phyloP scores from a whole-genome alignment of 2,797 vertebrate species.

The Parambassis ranga region DNA sequence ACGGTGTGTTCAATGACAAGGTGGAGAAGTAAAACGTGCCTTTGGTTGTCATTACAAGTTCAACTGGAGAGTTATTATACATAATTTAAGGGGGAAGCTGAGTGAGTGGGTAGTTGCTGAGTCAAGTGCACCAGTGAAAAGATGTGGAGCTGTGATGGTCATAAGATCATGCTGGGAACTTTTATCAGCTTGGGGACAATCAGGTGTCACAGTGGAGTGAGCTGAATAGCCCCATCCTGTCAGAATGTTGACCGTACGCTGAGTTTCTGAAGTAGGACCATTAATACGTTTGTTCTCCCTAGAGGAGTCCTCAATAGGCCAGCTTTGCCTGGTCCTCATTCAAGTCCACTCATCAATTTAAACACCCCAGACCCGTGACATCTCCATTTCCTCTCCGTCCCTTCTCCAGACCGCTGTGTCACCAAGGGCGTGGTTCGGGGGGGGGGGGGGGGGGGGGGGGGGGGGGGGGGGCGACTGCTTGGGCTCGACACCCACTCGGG shows the following conservation, averaged over 20 bases:
- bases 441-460: constrained; percentile 29
- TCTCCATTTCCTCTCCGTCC: constrained; percentile 72
- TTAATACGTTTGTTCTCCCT: constrained; percentile 55
- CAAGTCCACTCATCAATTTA: constrained; percentile 68
- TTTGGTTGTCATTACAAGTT: too few species aligned
- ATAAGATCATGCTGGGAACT: background rate
- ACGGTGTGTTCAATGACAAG: too few species aligned
- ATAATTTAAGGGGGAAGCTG: too few species aligned
- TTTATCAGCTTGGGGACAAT: constrained; percentile 25
- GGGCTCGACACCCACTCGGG: constrained; percentile 18
- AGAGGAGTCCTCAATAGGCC: constrained; percentile 45
- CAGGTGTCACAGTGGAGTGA: constrained; percentile 36
- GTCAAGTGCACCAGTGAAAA: background rate
- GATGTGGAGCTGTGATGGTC: background rate
- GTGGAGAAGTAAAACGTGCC: too few species aligned
- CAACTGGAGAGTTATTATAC: too few species aligned
- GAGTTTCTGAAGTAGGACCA: constrained; percentile 47
- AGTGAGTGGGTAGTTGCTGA: too few species aligned
- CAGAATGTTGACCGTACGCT: constrained; percentile 48
- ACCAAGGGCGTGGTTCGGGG: constrained; percentile 53
- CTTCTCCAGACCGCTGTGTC: constrained; percentile 57
- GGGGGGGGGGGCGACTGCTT: constrained; percentile 5
- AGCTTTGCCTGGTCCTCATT: constrained; percentile 45
- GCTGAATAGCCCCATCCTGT: constrained; percentile 33
- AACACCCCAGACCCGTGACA: constrained; percentile 56